Evolutionary conservation across 2,888 invertebrate genomes (phyloP), one percentile per base, ranked within the genome.

Genomic region (Drosophila prolongata): DNA sequence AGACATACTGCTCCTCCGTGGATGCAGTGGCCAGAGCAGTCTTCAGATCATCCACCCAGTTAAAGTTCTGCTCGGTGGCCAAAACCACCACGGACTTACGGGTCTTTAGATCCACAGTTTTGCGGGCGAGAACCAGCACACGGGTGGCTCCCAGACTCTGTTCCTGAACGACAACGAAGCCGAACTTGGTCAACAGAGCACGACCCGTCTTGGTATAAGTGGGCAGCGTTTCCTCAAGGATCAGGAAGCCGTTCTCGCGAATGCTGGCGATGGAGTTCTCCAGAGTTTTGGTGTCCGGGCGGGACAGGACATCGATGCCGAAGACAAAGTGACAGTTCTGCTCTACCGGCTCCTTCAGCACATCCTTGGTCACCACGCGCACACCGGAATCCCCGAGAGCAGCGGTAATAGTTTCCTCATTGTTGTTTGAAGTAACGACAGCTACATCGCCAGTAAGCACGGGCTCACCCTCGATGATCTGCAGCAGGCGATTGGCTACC

Each of bases 11-110:
- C 35, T 93, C 93, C 27, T 92, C 91, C 89, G 95, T 94, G 54
- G 95, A 93, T 66, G 94, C 94, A 3, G 72, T 75, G 72, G 94
- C 94, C 91, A 99, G 90, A 0, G 96, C 95, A 1, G 93, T 94
- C 91, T 98, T 98, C 40, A 98, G 93, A 10, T 93, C 92, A 52
- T 97, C 96, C 52, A 98, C 95, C 98, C 98, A 98, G 1, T 91
- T 91, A 92, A 95, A 97, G 87, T 94, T 93, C 66, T 94, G 94
- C 87, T 96, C 96, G 0, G 95, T 94, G 27, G 96, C 93, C 74
- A 95, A 93, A 2, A 97, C 92, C 0, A 96, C 93, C 0, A 88
- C 83, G 85, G 94, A 95, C 13, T 85, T 89, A 13, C 92, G 87
- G 1, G 78, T 58, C 16, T 77, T 76, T 2, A 92, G 9, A 37